A percentile compares a stretch with the other conserved stretches of the same genome.
Conservation (phyloP, 2,797 vertebrate species). For the Zenarchopterus dispar region DNA sequence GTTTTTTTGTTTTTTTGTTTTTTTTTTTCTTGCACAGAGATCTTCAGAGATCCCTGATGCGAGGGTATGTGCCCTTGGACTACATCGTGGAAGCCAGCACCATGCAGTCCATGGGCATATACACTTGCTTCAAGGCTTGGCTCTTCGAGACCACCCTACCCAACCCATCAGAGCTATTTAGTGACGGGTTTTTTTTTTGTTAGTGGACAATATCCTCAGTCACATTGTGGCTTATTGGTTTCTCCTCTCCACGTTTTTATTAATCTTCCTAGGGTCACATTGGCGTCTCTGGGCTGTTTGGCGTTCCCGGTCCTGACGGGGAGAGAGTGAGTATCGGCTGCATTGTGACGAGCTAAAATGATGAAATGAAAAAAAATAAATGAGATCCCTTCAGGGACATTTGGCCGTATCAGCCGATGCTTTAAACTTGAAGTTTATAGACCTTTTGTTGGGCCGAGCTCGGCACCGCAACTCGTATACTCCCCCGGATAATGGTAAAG, state of each 20-base stretch:
- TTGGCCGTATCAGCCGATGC: slow-evolving; percentile 34
- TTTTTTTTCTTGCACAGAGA: slow-evolving; percentile 44
- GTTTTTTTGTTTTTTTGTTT: too few relatives aligned
- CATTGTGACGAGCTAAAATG: slow-evolving; percentile 21
- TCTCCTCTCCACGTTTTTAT: slow-evolving; percentile 42
- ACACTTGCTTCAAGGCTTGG: slow-evolving; percentile 99
- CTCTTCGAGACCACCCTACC: slow-evolving; percentile 78
- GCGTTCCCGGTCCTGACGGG: slow-evolving; percentile 91
- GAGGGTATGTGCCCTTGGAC: slow-evolving; percentile 99
- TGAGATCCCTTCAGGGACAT: slow-evolving; percentile 36
- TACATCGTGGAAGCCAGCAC: slow-evolving; percentile 99
- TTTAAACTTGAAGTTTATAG: slow-evolving; percentile 11
- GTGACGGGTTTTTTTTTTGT: slow-evolving; percentile 8
- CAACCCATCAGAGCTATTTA: slow-evolving; percentile 15
- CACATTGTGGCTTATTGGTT: slow-evolving; percentile 28
- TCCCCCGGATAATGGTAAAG: slow-evolving; percentile 30
- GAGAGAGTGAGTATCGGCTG: slow-evolving; percentile 91
- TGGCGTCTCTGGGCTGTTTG: slow-evolving; percentile 90
- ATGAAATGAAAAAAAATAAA: slow-evolving; percentile 45
- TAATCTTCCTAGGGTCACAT: slow-evolving; percentile 88
- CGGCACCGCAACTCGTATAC: not conserved
- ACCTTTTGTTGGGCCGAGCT: slow-evolving; percentile 26
- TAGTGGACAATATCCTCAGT: slow-evolving; percentile 6
- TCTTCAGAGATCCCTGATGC: slow-evolving; percentile 95
- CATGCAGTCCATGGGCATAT: slow-evolving; percentile 99